phyloP scores from a whole-genome alignment of 2,797 vertebrate genomes.

The Crenichthys baileyi region DNA sequence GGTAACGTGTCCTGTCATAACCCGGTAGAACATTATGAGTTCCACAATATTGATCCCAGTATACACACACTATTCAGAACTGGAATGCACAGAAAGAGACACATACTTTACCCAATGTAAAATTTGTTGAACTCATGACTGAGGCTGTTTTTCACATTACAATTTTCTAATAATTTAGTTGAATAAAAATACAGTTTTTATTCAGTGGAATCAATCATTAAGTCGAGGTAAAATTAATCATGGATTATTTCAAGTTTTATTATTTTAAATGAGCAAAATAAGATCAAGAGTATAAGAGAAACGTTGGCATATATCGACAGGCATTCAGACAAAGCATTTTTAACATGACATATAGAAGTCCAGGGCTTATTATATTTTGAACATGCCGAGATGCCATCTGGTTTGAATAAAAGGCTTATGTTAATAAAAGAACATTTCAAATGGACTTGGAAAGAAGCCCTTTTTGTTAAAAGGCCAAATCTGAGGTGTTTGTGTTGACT shows the following conservation, averaged over 20 bases:
- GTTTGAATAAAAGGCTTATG: not conserved
- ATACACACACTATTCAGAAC: too few relatives aligned
- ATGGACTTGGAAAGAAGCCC: not conserved
- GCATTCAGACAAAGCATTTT: not conserved
- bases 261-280: too few relatives aligned
- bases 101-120: not conserved
- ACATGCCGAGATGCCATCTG: not conserved
- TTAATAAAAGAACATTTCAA: not conserved
- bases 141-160: not conserved
- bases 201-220: not conserved
- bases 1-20: not conserved
- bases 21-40: not conserved
- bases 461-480: not conserved
- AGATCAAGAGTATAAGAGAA: not conserved
- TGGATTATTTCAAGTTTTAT: not conserved
- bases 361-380: not conserved
- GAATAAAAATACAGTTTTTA: not conserved
- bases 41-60: too few relatives aligned
- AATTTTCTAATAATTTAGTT: not conserved
- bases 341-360: not conserved
- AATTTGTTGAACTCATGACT: not conserved
- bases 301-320: not conserved
- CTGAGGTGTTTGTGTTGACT: not conserved
- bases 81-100: too few relatives aligned
- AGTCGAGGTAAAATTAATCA: not conserved